Percentiles rank a stretch among this genome's conserved stretches.
Evolutionary conservation across 2,113 vertebrate genomes (phyloP).

Genomic region (Himantopus leucocephalus): DNA sequence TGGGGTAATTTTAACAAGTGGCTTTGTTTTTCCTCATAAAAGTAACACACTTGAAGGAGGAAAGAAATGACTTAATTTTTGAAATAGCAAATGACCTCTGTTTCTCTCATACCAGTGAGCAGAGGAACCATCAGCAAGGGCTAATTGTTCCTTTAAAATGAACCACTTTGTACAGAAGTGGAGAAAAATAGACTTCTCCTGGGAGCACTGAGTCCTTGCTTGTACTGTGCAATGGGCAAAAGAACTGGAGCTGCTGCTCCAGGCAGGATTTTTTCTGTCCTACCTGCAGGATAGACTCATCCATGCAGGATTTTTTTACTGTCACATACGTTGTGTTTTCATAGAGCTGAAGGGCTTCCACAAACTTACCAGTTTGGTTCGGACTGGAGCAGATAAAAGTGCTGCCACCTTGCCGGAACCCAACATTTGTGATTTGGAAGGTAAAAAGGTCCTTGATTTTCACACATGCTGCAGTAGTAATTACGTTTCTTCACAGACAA

Average conservation of each 20-base stretch:
- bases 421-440: background rate
- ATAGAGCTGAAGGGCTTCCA: background rate
- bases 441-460: background rate
- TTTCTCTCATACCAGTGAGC: background rate
- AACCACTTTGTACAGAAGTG: background rate
- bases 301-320: background rate
- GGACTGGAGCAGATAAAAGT: background rate
- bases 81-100: background rate
- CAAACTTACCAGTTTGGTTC: background rate
- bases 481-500: background rate
- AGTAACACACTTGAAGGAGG: background rate
- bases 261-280: background rate
- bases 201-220: background rate
- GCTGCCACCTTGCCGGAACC: background rate
- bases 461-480: background rate
- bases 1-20: background rate
- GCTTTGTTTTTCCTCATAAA: background rate
- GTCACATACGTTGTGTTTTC: background rate
- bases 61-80: background rate
- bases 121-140: background rate
- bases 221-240: background rate
- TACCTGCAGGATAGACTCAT: background rate
- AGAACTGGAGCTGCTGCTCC: background rate
- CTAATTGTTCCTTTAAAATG: background rate
- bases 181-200: background rate